Evolutionary conservation across 2,113 vertebrate genomes (phyloP).

Genomic region (Nothocercus julius): DNA sequence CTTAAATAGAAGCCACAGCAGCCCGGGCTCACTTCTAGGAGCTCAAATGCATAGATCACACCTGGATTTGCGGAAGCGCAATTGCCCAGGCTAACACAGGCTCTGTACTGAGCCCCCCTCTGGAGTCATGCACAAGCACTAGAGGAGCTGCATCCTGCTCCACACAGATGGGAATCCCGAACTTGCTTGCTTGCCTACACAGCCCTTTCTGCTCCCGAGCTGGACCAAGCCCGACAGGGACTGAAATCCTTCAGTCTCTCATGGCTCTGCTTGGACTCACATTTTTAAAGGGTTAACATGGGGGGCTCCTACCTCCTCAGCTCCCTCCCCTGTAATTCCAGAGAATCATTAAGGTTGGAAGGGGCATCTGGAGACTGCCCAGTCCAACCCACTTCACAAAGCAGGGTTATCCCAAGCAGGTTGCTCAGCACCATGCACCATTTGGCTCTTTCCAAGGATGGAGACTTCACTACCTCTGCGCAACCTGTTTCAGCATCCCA

Average conservation of each 20-base stretch:
- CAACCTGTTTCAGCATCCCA: not conserved
- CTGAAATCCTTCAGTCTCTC: not conserved
- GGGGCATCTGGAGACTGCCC: not conserved
- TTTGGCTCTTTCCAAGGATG: not conserved
- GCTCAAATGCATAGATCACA: not conserved
- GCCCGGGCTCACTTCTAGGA: not conserved
- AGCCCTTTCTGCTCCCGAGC: not conserved
- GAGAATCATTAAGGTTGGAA: not conserved
- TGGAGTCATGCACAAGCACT: not conserved
- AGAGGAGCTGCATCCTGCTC: not conserved
- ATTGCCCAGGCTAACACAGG: not conserved
- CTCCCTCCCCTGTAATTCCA: not conserved
- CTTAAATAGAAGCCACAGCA: not conserved
- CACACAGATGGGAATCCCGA: not conserved
- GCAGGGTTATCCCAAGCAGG: not conserved
- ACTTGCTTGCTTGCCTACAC: rapidly evolving
- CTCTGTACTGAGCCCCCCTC: not conserved
- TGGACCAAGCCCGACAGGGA: not conserved
- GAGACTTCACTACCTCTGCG: not conserved
- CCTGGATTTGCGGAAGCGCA: not conserved
- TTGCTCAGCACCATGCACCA: not conserved
- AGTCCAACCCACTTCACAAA: not conserved
- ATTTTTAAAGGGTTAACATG: not conserved
- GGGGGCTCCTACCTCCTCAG: not conserved
- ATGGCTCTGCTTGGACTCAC: not conserved